phyloP scores from a whole-genome alignment of 2,797 vertebrate species.

The Okamejei kenojei region DNA sequence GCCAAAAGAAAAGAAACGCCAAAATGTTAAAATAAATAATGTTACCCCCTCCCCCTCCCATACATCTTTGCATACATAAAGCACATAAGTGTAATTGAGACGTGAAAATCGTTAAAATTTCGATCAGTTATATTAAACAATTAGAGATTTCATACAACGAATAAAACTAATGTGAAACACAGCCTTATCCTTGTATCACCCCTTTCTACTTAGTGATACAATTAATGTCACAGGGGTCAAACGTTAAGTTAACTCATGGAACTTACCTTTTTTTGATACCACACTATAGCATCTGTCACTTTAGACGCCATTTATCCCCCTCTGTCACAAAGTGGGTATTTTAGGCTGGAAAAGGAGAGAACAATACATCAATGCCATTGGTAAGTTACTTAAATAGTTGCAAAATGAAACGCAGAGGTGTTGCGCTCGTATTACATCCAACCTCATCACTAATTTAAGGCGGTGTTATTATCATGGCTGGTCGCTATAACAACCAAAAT shows the following conservation, averaged over 20 bases:
- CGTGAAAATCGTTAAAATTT: too few relatives aligned
- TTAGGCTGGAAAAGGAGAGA: conserved; percentile 71
- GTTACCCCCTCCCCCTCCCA: too few relatives aligned
- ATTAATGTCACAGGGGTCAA: not conserved
- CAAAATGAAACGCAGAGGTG: conserved; percentile 45
- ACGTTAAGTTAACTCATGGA: conserved; percentile 39
- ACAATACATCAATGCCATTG: conserved; percentile 52
- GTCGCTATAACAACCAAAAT: conserved; percentile 46
- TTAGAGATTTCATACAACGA: not conserved
- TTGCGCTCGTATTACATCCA: conserved; percentile 51
- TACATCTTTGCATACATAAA: not conserved
- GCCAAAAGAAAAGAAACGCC: not conserved
- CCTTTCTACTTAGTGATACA: not conserved
- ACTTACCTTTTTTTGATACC: conserved; percentile 99
- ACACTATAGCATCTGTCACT: conserved; percentile 98
- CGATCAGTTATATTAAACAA: not conserved
- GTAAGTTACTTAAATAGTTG: conserved; percentile 40
- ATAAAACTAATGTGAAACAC: not conserved
- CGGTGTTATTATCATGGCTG: conserved; percentile 47
- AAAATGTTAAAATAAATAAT: not conserved
- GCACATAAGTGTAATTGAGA: not conserved
- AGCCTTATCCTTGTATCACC: not conserved
- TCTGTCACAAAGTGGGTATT: conserved; percentile 75
- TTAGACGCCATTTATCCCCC: conserved; percentile 97
- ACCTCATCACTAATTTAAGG: conserved; percentile 51